These are phyloP conservation scores for Falcaria lacertinaria DNA, from an alignment of 2,888 invertebrate species.

Conservation along the genomic window DNA sequence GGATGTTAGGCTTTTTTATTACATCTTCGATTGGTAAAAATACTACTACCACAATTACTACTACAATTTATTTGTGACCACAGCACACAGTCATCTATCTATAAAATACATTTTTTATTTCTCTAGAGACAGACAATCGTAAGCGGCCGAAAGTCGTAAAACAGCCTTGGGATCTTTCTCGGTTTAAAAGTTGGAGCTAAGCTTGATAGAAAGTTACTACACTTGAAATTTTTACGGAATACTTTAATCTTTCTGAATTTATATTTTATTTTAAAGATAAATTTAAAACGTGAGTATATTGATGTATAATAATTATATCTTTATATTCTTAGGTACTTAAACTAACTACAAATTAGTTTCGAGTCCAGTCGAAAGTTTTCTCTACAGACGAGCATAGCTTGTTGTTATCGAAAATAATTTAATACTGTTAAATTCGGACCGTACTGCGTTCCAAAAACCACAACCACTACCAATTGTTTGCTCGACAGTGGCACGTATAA, in stretches of 20 bases:
- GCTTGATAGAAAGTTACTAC: constrained; percentile 30
- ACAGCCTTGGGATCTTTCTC: constrained; percentile 33
- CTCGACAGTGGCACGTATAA: neutral
- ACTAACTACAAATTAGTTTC: constrained; percentile 13
- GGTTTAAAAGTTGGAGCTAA: constrained; percentile 30
- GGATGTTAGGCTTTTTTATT: no score
- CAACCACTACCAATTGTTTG: constrained; percentile 27
- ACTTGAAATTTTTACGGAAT: constrained; percentile 13
- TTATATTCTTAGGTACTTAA: no score
- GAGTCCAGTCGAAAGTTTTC: constrained; percentile 23
- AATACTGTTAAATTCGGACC: constrained; percentile 46
- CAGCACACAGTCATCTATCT: neutral
- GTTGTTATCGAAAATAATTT: constrained; percentile 54
- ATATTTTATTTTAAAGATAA: neutral
- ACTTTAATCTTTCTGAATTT: neutral
- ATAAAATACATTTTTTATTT: neutral
- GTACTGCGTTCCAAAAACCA: constrained; percentile 38
- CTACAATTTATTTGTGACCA: neutral
- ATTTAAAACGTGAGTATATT: neutral
- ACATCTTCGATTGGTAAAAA: no score
- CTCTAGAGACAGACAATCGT: constrained; percentile 6
- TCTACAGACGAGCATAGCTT: constrained; percentile 16
- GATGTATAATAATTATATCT: no score
- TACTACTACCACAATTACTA: constrained; percentile 15
- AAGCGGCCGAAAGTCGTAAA: constrained; percentile 22